A percentile compares a stretch with the other conserved stretches of the same genome.
These are phyloP conservation scores for Tyto alba DNA, from an alignment of 2,113 vertebrate genomes.

Conservation along the genomic window DNA sequence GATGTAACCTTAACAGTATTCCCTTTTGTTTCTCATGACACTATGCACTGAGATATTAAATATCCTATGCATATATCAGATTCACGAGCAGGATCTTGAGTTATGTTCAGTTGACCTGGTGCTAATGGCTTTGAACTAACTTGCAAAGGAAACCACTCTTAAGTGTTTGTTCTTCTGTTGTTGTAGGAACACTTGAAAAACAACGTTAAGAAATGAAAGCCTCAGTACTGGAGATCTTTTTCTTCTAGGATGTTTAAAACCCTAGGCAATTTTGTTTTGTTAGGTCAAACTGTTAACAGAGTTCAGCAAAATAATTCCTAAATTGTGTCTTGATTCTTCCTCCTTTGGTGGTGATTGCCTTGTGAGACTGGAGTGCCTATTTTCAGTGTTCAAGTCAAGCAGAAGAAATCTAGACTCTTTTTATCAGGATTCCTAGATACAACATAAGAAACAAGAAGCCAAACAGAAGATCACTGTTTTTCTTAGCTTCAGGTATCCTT, in stretches of 20 bases:
- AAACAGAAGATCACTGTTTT: not conserved
- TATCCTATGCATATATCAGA: not conserved
- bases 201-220: not conserved
- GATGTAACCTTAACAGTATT: not conserved
- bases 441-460: not conserved
- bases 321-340: not conserved
- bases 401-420: not conserved
- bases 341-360: not conserved
- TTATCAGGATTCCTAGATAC: not conserved
- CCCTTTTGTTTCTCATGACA: not conserved
- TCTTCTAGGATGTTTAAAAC: not conserved
- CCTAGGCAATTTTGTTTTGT: not conserved
- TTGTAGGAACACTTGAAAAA: not conserved
- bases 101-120: not conserved
- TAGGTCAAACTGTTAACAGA: not conserved
- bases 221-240: not conserved
- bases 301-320: not conserved
- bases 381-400: not conserved
- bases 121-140: not conserved
- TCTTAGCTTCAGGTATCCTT: not conserved
- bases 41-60: not conserved
- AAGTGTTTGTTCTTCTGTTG: not conserved
- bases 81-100: not conserved
- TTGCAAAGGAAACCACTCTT: not conserved
- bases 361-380: not conserved